Base-by-base conservation (phyloP, 2,113 vertebrate species). In the Psettodes erumei region DNA sequence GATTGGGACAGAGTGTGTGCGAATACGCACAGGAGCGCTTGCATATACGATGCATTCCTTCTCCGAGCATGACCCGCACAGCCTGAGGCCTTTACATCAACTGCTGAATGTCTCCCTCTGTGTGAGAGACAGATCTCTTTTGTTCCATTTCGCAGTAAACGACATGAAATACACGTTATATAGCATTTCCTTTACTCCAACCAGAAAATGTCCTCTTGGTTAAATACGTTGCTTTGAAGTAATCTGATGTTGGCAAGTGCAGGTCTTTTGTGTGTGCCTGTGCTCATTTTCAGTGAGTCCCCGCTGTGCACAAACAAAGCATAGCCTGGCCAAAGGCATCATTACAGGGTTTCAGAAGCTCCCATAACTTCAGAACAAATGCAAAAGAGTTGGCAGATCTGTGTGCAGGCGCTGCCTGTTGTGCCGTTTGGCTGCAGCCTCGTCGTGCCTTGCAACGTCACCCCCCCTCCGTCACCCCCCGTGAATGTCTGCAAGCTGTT, bases 401-500 rank as follows among this genome's bases (percentile, higher is more conserved):
- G 80, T 59, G 65, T 47, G 77, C 50, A 48, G 67, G 73, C 76
- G 79, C 77, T 68, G 78, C 84, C 89, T 64, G 35, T 87, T 87
- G 80, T 83, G 81, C 81, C 48, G 66, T 88, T 92, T 93, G 91
- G 92, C 91, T 85, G 80, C 63, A 74, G 62, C 78, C 78, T 73
- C 79, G 83, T 65, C 62, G 51, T 77, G 76, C 83, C 59, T 81
- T 72, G 81, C 84, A 83, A 76, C 85, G 50, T 79, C 82, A 73
- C 75, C 71, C 71, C 81, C n/a, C n/a, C n/a, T n/a, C n/a, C n/a
- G n/a, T n/a, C n/a, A n/a, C n/a, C n/a, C n/a, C 86, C 88, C 71
- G 23, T 66, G 83, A 87, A 79, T 86, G 80, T 79, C 63, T 86
- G 62, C 91, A 94, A 91, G 91, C 89, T 91, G 91, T 89, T 91